Evolutionary conservation across 2,888 invertebrate species (phyloP).

Genomic region (Drosophila paranaensis): DNA sequence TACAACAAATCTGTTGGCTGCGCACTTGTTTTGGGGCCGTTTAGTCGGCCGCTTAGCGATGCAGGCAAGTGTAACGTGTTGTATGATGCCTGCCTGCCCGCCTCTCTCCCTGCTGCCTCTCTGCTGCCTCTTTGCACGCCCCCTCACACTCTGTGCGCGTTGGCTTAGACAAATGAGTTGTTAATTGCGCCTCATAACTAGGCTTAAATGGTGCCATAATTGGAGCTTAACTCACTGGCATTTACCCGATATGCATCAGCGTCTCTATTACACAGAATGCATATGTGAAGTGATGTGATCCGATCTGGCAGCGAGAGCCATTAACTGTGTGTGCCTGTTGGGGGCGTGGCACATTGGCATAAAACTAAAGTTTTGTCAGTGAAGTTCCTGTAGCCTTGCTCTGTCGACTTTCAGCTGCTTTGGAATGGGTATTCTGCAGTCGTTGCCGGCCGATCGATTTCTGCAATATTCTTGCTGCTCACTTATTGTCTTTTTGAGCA

Average conservation of each 20-base stretch:
- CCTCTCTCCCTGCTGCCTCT: too few species aligned
- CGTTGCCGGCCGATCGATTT: background rate
- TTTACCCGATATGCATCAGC: background rate
- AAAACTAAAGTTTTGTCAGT: too few species aligned
- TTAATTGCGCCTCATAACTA: constrained; percentile 29
- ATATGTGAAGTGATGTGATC: too few species aligned
- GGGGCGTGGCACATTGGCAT: too few species aligned
- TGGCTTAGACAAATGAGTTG: constrained; percentile 43
- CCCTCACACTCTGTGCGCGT: background rate
- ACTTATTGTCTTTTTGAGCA: background rate
- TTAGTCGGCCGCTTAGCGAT: constrained; percentile 66
- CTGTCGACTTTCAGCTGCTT: background rate
- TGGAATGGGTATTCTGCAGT: background rate
- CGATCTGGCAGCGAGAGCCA: too few species aligned
- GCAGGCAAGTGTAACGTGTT: constrained; percentile 60
- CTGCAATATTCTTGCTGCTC: background rate
- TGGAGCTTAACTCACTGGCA: constrained; percentile 1
- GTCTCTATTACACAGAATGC: background rate
- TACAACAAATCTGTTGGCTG: constrained; percentile 44
- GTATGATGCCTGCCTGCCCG: background rate
- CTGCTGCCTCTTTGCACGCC: background rate
- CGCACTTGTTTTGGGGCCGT: constrained; percentile 37
- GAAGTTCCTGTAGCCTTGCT: background rate
- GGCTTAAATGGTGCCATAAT: constrained; percentile 30
- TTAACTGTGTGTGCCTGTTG: too few species aligned